A percentile compares a stretch with the other conserved stretches of the same genome.
These are phyloP conservation scores for Ctenoplectra terminalis DNA, from an alignment of 1,140 invertebrate genomes.

Conservation along the genomic window DNA sequence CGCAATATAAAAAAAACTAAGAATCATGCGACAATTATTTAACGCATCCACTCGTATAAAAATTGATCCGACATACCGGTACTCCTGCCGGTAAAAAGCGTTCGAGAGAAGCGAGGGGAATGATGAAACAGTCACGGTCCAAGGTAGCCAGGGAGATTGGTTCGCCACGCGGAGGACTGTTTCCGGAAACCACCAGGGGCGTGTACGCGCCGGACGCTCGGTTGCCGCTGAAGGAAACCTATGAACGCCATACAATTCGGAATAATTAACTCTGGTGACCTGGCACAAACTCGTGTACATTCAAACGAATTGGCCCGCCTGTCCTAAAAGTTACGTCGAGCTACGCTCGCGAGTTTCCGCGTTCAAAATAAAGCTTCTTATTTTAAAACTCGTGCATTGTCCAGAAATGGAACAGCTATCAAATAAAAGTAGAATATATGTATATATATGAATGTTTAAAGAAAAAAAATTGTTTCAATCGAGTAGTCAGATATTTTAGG, in stretches of 20 bases:
- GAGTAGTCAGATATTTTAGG: too few species aligned
- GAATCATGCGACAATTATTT: not conserved
- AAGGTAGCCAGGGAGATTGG: constrained; percentile 89
- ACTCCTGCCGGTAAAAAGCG: constrained; percentile 93
- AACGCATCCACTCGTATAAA: not conserved
- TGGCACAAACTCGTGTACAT: not conserved
- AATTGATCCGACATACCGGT: constrained; percentile 84
- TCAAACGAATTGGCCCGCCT: not conserved
- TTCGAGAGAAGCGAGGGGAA: constrained; percentile 92
- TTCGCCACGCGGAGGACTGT: constrained; percentile 84
- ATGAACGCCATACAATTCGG: constrained; percentile 36
- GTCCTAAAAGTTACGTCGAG: not conserved
- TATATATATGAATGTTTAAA: too few species aligned
- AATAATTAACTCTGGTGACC: constrained; percentile 30
- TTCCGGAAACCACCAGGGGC: constrained; percentile 79
- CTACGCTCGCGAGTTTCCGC: not conserved
- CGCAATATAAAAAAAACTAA: not conserved
- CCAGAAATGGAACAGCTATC: too few species aligned
- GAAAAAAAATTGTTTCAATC: too few species aligned
- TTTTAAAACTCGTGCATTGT: not conserved
- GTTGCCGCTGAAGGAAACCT: constrained; percentile 79
- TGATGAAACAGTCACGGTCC: constrained; percentile 94
- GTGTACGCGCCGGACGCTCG: constrained; percentile 77
- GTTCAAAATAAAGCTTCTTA: not conserved
- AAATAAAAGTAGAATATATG: too few species aligned